A percentile compares a stretch with the other conserved stretches of the same genome.
Conservation (phyloP, 2,113 vertebrate genomes). For the Nothoprocta perdicaria region DNA sequence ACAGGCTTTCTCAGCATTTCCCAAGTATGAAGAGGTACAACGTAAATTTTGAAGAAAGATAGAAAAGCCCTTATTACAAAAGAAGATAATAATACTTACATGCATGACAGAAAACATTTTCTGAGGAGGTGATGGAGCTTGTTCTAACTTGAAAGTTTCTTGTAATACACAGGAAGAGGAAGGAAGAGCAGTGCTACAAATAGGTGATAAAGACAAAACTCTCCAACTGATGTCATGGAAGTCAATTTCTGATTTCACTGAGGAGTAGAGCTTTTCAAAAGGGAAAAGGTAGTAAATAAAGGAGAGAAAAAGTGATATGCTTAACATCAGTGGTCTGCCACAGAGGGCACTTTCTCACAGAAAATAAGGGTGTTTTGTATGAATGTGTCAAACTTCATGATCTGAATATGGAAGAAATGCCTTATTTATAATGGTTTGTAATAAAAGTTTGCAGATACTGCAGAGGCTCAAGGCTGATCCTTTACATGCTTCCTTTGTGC, state of each 20-base stretch:
- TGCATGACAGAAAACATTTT: not conserved
- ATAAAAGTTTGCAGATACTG: not conserved
- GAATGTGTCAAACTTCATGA: not conserved
- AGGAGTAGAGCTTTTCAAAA: not conserved
- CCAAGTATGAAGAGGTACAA: not conserved
- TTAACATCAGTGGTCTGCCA: fast-evolving
- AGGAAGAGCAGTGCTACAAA: not conserved
- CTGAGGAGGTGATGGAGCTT: not conserved
- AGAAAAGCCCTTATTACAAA: not conserved
- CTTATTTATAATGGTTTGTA: not conserved
- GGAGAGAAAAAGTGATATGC: not conserved
- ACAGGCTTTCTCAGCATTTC: not conserved
- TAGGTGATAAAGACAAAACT: not conserved
- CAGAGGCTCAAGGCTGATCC: not conserved
- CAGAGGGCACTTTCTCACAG: not conserved
- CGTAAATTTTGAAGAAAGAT: not conserved
- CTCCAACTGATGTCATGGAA: not conserved
- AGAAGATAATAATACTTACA: not conserved
- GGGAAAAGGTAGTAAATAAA: not conserved
- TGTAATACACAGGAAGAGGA: not conserved
- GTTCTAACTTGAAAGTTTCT: not conserved
- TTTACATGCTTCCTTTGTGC: not conserved
- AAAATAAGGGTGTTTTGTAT: not conserved
- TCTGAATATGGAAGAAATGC: not conserved
- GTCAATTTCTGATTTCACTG: not conserved